These are phyloP conservation scores for Cynaeus angustus DNA, from an alignment of 2,888 invertebrate species.

Conservation along the genomic window DNA sequence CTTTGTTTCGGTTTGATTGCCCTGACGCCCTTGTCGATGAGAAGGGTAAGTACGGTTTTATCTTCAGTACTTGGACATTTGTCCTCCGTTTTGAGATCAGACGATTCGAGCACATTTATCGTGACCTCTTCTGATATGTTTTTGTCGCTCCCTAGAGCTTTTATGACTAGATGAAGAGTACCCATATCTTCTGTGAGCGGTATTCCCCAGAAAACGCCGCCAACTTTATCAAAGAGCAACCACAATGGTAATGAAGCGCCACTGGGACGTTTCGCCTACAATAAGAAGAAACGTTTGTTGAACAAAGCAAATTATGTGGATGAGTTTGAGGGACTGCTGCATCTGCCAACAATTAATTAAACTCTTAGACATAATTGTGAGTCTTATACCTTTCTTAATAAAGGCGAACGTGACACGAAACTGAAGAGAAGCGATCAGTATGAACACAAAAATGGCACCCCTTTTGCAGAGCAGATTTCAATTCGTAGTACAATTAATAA, in stretches of 20 bases:
- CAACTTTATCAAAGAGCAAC: slow-evolving; percentile 81
- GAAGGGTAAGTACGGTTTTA: slow-evolving; percentile 76
- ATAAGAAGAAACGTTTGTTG: slow-evolving; percentile 41
- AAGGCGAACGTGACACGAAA: slow-evolving; percentile 30
- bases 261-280: slow-evolving; percentile 70
- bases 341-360: slow-evolving; percentile 33
- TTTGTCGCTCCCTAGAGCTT: slow-evolving; percentile 70
- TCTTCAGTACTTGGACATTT: slow-evolving; percentile 66
- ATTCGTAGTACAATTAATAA: slow-evolving; percentile 3
- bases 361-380: slow-evolving; percentile 9
- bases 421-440: slow-evolving; percentile 29
- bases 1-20: slow-evolving; percentile 78
- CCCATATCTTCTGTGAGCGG: slow-evolving; percentile 82
- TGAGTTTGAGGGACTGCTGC: too few species aligned
- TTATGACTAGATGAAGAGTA: slow-evolving; percentile 78
- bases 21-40: slow-evolving; percentile 80
- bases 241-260: slow-evolving; percentile 76
- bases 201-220: slow-evolving; percentile 83
- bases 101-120: slow-evolving; percentile 75
- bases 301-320: too few species aligned
- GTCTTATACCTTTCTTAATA: slow-evolving; percentile 10
- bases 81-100: slow-evolving; percentile 55
- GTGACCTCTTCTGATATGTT: slow-evolving; percentile 79
- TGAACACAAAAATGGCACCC: slow-evolving; percentile 13
- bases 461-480: slow-evolving; percentile 23